Base-by-base conservation (phyloP, 2,888 invertebrate species). In the Aphrophora alni region DNA sequence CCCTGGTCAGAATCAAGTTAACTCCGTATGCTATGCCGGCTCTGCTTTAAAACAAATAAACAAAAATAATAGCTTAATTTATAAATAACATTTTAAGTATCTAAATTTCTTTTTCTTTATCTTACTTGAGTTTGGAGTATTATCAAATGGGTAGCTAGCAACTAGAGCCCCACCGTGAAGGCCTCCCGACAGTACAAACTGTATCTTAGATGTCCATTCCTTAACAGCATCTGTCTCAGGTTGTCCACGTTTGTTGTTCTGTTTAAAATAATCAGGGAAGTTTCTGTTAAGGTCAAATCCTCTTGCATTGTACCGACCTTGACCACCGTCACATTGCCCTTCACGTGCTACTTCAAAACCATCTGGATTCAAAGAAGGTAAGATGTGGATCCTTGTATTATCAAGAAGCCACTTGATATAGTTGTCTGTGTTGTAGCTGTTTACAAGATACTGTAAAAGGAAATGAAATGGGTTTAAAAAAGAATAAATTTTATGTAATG, bases 341-440 rank as follows among this genome's bases (percentile, higher is more conserved):
- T 97, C 97, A 85, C 94, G 93, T 7, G 99, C 97, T 25, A 94
- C 94, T 85, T 98, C 95, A 89, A 95, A 99, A 26, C 99, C 99
- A 88, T 99, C 99, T 0, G 99, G 99, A 89, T 99, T 99, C 98
- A 99, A 98, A 0, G 97, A 95, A 0, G 99, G 98, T 92, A 99
- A 92, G 85, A 99, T 93, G 88, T 99, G 99, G 86, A 99, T 97
- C 83, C 98, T 92, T 0, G 99, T 99, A 88, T 96, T 96, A 88
- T 98, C 96, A 88, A 99, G 88, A 80, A 99, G 89, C 95, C 97
- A 97, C 86, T 94, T 93, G 81, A 98, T 93, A 87, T 97, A 97
- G 25, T 94, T 92, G 89, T 98, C 96, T 0, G 92, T 91, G 69
- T 92, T 92, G 88, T 97, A 97, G 85, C 93, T 95, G 68, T 94